These are phyloP conservation scores for Periophthalmus modestus DNA, from an alignment of 2,113 vertebrate species.

Conservation along the genomic window DNA sequence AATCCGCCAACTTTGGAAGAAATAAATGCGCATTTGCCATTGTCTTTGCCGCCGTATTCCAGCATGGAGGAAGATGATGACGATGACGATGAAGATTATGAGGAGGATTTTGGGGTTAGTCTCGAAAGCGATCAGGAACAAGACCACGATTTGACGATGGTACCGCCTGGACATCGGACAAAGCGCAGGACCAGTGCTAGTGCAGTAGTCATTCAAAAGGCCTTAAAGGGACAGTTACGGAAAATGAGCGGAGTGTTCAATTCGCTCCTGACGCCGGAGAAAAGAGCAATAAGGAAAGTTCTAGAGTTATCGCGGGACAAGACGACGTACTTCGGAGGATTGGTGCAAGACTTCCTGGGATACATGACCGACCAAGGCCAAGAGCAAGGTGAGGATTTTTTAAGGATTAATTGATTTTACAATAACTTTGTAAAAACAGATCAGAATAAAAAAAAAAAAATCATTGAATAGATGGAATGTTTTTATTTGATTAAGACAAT, in stretches of 20 bases:
- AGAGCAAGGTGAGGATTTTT: not conserved
- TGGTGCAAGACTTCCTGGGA: constrained; percentile 94
- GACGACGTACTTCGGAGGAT: constrained; percentile 89
- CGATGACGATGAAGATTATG: constrained; percentile 66
- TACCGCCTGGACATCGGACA: constrained; percentile 74
- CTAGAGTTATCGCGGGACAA: constrained; percentile 87
- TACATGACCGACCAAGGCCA: constrained; percentile 84
- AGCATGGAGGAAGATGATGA: constrained; percentile 84
- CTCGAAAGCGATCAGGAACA: constrained; percentile 69
- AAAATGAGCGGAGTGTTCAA: constrained; percentile 92
- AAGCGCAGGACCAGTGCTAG: constrained; percentile 82
- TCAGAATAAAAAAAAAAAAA: too few relatives aligned
- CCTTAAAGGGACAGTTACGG: constrained; percentile 85
- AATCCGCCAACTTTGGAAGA: constrained; percentile 52
- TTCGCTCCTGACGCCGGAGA: constrained; percentile 91
- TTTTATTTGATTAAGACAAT: too few relatives aligned
- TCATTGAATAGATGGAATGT: too few relatives aligned
- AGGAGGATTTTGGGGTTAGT: constrained; percentile 49
- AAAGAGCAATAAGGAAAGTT: constrained; percentile 85
- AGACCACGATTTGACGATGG: constrained; percentile 66
- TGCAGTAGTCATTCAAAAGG: constrained; percentile 83
- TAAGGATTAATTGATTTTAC: too few relatives aligned
- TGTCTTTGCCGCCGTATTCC: constrained; percentile 78
- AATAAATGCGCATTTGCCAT: constrained; percentile 72
- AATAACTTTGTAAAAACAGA: too few relatives aligned